Conservation (phyloP, 2,797 vertebrate genomes). For the Channa striata region DNA sequence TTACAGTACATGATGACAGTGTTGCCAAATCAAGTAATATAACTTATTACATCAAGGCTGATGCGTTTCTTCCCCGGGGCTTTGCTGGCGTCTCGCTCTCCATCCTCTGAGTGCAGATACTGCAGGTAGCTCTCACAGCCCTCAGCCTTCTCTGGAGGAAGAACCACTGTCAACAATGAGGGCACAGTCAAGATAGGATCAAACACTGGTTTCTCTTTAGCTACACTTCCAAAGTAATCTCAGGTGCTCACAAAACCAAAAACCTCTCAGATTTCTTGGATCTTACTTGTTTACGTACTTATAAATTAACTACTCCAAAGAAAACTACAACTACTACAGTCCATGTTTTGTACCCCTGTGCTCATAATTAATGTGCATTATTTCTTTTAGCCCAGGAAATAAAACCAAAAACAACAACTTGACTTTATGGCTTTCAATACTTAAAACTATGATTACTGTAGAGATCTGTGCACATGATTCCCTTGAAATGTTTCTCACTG, state of each 20-base stretch:
- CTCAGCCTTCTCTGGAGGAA: slow-evolving; percentile 85
- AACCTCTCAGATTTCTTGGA: not conserved
- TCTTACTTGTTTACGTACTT: not conserved
- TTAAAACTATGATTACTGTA: not conserved
- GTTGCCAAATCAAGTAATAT: not conserved
- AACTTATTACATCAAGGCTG: slow-evolving; percentile 81
- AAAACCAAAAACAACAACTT: not conserved
- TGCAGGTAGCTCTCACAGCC: slow-evolving; percentile 82
- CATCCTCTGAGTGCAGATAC: slow-evolving; percentile 78
- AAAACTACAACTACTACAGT: no score
- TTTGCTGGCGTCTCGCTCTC: slow-evolving; percentile 77
- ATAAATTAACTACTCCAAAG: not conserved
- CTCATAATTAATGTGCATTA: no score
- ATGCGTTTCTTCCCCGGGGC: slow-evolving; percentile 80
- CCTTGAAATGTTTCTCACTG: no score
- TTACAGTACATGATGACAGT: not conserved
- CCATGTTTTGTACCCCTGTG: not conserved
- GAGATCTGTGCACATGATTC: not conserved
- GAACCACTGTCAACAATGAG: slow-evolving; percentile 76
- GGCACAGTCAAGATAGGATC: not conserved
- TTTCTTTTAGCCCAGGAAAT: not conserved
- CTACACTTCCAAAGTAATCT: not conserved
- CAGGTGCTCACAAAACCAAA: not conserved
- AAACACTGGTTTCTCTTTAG: not conserved
- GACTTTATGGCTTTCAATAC: not conserved